Evolutionary conservation across 2,113 vertebrate genomes (phyloP).

Genomic region (Lepus europaeus): DNA sequence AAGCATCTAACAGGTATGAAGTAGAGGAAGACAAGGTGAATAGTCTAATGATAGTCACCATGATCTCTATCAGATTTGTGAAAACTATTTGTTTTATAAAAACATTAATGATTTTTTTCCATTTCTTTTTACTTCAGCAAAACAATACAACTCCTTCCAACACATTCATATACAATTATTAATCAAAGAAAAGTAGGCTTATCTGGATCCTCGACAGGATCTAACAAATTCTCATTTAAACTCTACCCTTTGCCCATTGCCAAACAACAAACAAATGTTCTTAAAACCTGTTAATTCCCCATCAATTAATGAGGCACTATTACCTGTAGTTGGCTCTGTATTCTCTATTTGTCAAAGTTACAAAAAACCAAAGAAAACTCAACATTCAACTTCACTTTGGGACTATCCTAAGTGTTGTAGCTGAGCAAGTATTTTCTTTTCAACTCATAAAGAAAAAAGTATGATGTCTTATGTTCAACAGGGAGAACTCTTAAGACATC

Average conservation of each 20-base stretch:
- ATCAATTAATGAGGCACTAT: not conserved
- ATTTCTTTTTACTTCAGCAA: conserved; percentile 50
- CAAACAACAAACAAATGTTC: not conserved
- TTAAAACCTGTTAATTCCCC: conserved; percentile 33
- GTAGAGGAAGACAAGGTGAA: not conserved
- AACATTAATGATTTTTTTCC: conserved; percentile 17
- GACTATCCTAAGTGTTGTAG: conserved; percentile 5
- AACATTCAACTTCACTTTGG: conserved; percentile 11
- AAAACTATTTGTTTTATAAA: conserved; percentile 5
- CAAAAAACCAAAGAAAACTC: conserved; percentile 38
- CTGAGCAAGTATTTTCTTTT: conserved; percentile 30
- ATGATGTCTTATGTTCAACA: not conserved
- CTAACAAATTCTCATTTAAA: not conserved
- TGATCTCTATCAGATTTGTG: not conserved
- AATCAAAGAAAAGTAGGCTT: conserved; percentile 8
- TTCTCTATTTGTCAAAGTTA: conserved; percentile 32
- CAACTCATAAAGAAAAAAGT: conserved; percentile 16
- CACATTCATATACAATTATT: not conserved
- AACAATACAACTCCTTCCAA: conserved; percentile 12
- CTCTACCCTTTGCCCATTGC: not conserved
- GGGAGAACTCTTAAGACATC: not conserved
- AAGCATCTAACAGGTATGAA: not conserved
- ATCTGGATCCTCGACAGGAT: not conserved
- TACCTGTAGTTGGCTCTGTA: not conserved
- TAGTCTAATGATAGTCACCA: not conserved